Evolutionary conservation across 2,797 vertebrate species (phyloP).

Genomic region (Schizopygopsis pylzovi): DNA sequence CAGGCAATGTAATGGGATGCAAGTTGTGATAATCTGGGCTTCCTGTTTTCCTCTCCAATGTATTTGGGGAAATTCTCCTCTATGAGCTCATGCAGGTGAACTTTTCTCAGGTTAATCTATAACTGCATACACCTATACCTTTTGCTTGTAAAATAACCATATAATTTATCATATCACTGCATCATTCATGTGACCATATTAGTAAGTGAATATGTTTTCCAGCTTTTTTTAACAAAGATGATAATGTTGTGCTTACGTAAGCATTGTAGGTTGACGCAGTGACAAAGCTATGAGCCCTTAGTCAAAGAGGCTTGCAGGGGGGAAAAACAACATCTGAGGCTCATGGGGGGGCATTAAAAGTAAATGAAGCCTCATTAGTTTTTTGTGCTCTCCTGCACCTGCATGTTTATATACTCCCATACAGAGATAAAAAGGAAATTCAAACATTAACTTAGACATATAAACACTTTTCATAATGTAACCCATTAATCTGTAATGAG

Average conservation of each 20-base stretch:
- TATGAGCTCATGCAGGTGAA: conserved; percentile 35
- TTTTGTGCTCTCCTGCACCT: conserved; percentile 38
- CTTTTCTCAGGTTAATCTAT: not conserved
- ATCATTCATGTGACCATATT: not conserved
- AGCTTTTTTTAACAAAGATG: not conserved
- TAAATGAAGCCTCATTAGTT: conserved; percentile 55
- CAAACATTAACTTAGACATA: conserved; percentile 6
- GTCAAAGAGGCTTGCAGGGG: conserved; percentile 6
- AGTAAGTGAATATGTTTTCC: not conserved
- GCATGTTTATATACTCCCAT: conserved; percentile 21
- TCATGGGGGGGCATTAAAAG: conserved; percentile 21
- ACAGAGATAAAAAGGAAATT: conserved; percentile 16
- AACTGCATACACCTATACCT: not conserved
- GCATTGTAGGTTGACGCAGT: conserved; percentile 16
- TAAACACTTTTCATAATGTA: not conserved
- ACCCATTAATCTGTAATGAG: not conserved
- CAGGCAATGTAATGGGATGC: conserved; percentile 16
- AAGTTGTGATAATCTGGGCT: not conserved
- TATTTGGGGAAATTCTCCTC: conserved; percentile 7
- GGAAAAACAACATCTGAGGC: conserved; percentile 39
- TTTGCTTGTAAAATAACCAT: conserved; percentile 3
- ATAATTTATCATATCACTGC: not conserved
- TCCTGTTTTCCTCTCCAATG: conserved; percentile 7
- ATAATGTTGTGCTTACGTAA: conserved; percentile 15
- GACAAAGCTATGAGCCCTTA: conserved; percentile 21